Conservation (phyloP, 1,140 invertebrate genomes). For the Kradibia gibbosae region DNA sequence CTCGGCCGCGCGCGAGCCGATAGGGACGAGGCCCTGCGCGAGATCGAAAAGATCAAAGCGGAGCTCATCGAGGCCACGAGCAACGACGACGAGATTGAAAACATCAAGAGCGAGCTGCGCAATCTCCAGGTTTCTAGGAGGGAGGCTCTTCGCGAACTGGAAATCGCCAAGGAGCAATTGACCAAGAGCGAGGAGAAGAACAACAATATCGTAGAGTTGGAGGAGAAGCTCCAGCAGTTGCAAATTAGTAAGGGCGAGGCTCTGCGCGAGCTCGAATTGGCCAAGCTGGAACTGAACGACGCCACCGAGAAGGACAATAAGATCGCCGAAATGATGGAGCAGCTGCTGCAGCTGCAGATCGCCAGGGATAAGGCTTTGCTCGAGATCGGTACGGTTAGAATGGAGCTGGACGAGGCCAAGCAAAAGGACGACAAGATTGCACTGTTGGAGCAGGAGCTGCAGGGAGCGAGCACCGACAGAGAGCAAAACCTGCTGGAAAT, state of each 20-base stretch:
- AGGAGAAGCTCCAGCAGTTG: conserved; percentile 50
- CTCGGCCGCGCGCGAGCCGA: conserved; percentile 48
- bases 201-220: conserved; percentile 58
- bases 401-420: conserved; percentile 42
- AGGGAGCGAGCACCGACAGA: conserved; percentile 43
- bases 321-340: conserved; percentile 58
- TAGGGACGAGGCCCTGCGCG: conserved; percentile 38
- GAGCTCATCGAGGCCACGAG: conserved; percentile 53
- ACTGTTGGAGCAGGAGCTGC: conserved; percentile 56
- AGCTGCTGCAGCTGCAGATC: conserved; percentile 36
- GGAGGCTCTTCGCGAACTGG: neutral
- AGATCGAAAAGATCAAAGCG: conserved; percentile 49
- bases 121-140: neutral
- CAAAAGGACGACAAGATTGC: conserved; percentile 62
- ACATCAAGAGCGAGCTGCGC: neutral
- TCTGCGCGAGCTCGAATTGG: neutral
- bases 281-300: neutral
- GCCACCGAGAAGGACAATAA: conserved; percentile 61
- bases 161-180: neutral
- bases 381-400: conserved; percentile 54
- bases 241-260: conserved; percentile 50
- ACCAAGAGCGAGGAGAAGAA: conserved; percentile 58
- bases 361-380: conserved; percentile 48
- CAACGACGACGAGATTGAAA: conserved; percentile 16
- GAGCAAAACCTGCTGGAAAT: conserved; percentile 46